Conservation (phyloP, 2,797 vertebrate genomes). For the Labroides dimidiatus region DNA sequence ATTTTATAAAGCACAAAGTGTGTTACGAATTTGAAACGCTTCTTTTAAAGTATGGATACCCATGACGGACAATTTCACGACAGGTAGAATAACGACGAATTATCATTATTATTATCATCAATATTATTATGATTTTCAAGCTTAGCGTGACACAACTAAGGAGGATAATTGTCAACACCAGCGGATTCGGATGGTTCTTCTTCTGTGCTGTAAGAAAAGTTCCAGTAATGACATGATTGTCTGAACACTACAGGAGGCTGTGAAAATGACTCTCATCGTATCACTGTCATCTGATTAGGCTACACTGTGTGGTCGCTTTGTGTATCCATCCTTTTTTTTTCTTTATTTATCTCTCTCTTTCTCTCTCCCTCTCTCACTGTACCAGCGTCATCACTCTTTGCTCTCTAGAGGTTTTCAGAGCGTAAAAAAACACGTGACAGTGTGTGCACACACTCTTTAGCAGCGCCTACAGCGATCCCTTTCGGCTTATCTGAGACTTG, state of each 20-base stretch:
- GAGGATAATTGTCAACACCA: neutral
- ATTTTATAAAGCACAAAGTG: neutral
- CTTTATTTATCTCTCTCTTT: constrained; percentile 23
- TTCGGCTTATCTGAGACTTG: constrained; percentile 84
- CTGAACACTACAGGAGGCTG: constrained; percentile 40
- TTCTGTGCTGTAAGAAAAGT: constrained; percentile 33
- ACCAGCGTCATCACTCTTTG: constrained; percentile 78
- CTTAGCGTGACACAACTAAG: neutral
- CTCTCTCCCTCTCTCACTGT: constrained; percentile 67
- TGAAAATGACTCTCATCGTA: constrained; percentile 60
- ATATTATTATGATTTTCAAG: neutral
- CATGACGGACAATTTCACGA: neutral
- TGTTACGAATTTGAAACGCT: neutral
- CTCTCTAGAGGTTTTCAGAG: constrained; percentile 80
- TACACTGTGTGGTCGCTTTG: constrained; percentile 57
- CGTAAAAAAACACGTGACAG: constrained; percentile 73
- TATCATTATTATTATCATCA: neutral
- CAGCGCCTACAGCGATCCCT: constrained; percentile 89
- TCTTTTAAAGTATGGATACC: neutral
- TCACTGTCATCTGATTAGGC: constrained; percentile 69
- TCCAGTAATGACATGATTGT: constrained; percentile 52
- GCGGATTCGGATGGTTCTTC: constrained; percentile 8
- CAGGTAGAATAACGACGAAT: neutral
- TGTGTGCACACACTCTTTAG: constrained; percentile 80
- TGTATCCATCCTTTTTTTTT: constrained; percentile 48